These are phyloP conservation scores for Drosophila dives DNA, from an alignment of 2,888 invertebrate species.

Conservation along the genomic window DNA sequence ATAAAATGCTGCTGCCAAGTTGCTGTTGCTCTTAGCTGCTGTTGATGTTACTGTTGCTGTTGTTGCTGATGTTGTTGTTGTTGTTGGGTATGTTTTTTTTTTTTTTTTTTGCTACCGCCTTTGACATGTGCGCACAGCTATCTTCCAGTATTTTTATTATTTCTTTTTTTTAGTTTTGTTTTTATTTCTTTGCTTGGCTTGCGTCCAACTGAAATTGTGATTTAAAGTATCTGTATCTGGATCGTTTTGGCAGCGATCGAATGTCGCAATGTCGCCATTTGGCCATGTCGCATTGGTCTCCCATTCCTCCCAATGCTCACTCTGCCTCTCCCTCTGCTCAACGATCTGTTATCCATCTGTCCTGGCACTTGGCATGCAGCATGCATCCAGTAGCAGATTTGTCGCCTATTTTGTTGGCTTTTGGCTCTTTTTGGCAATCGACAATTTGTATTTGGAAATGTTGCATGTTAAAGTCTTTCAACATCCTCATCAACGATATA, in stretches of 20 bases:
- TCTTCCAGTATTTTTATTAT: constrained; percentile 53
- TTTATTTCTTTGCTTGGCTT: constrained; percentile 58
- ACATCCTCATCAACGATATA: constrained; percentile 61
- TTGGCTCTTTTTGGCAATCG: constrained; percentile 60
- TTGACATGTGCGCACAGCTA: constrained; percentile 79
- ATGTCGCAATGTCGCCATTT: constrained; percentile 65
- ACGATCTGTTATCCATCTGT: constrained; percentile 5
- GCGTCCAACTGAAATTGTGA: constrained; percentile 77
- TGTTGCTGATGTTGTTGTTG: constrained; percentile 24
- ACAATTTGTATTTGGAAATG: constrained; percentile 76
- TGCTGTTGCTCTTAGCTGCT: constrained; percentile 37
- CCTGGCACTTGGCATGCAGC: constrained; percentile 58
- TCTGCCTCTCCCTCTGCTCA: constrained; percentile 1
- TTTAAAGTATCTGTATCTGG: constrained; percentile 81
- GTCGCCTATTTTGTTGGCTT: constrained; percentile 72
- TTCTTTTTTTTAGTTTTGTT: constrained; percentile 23
- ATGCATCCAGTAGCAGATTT: constrained; percentile 64
- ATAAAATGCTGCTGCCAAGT: constrained; percentile 80
- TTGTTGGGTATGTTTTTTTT: constrained; percentile 15
- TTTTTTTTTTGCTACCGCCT: constrained; percentile 60
- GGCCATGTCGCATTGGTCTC: constrained; percentile 44
- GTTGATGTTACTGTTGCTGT: constrained; percentile 43
- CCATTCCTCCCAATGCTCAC: neutral
- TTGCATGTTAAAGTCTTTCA: constrained; percentile 67
- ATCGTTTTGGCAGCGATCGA: constrained; percentile 79